Evolutionary conservation across 1,140 invertebrate species (phyloP).

Genomic region (Hetaerina americana): DNA sequence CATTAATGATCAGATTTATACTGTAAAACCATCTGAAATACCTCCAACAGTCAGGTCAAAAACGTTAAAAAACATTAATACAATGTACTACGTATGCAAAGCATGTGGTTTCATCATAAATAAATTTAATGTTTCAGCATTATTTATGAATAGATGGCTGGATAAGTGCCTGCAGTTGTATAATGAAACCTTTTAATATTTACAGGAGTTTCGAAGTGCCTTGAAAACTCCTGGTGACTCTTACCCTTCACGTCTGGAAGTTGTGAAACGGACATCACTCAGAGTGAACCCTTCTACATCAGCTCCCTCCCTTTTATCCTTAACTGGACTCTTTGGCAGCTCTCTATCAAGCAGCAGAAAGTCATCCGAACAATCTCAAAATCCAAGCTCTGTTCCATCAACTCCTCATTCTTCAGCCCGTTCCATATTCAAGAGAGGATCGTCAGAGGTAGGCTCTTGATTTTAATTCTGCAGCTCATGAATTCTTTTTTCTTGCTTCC

Average conservation of each 20-base stretch:
- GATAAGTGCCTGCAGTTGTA: no score
- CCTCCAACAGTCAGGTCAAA: no score
- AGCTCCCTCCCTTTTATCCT: slow-evolving; percentile 37
- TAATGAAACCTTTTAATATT: no score
- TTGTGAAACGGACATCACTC: slow-evolving; percentile 26
- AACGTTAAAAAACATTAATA: no score
- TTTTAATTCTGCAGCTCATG: no score
- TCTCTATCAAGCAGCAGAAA: slow-evolving; percentile 16
- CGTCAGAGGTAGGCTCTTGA: slow-evolving; percentile 13
- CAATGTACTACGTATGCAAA: no score
- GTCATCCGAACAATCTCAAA: not conserved
- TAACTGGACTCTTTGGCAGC: slow-evolving; percentile 29
- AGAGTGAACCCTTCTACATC: slow-evolving; percentile 27
- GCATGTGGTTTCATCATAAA: no score
- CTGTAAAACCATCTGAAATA: no score
- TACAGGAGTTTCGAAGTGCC: slow-evolving; percentile 44
- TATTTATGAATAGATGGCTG: no score
- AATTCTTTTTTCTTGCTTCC: no score
- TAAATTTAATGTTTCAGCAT: no score
- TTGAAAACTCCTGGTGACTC: slow-evolving; percentile 37
- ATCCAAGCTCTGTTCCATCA: not conserved
- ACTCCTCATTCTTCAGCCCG: not conserved
- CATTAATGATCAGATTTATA: no score
- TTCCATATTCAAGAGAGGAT: slow-evolving; percentile 17
- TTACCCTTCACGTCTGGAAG: slow-evolving; percentile 25